Conservation (phyloP, 1,140 invertebrate species). For the Medauroidea extradentata region DNA sequence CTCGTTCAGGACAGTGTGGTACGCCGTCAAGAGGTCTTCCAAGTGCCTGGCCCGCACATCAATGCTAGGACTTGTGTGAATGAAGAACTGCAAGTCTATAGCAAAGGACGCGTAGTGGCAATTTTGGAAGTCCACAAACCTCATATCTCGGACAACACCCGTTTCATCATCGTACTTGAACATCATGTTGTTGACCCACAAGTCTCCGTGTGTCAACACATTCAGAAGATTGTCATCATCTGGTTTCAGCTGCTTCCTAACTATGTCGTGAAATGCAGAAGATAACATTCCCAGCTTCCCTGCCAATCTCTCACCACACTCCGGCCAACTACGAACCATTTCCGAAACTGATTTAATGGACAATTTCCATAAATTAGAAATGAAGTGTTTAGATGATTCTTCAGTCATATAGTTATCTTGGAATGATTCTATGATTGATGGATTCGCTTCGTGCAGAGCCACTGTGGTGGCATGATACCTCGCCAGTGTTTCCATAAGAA, state of each 20-base stretch:
- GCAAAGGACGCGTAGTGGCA: conserved; percentile 45
- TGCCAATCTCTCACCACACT: background rate
- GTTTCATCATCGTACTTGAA: conserved; percentile 34
- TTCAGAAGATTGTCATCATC: background rate
- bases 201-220: conserved; percentile 49
- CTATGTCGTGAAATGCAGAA: too few species aligned
- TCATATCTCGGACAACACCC: conserved; percentile 22
- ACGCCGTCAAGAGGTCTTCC: conserved; percentile 43
- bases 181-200: conserved; percentile 53
- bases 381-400: background rate
- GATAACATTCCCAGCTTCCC: background rate
- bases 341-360: background rate
- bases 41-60: conserved; percentile 36
- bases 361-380: background rate
- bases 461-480: conserved; percentile 17
- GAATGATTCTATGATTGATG: background rate
- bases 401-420: too few species aligned
- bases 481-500: conserved; percentile 10
- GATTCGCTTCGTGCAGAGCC: background rate
- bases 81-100: conserved; percentile 53
- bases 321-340: background rate
- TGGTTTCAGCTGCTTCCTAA: background rate
- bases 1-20: conserved; percentile 30
- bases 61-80: conserved; percentile 47
- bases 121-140: conserved; percentile 41